Evolutionary conservation across 2,888 invertebrate species (phyloP), one percentile per base, ranked within the genome.

Genomic region (Cataglyphis altisquamis): DNA sequence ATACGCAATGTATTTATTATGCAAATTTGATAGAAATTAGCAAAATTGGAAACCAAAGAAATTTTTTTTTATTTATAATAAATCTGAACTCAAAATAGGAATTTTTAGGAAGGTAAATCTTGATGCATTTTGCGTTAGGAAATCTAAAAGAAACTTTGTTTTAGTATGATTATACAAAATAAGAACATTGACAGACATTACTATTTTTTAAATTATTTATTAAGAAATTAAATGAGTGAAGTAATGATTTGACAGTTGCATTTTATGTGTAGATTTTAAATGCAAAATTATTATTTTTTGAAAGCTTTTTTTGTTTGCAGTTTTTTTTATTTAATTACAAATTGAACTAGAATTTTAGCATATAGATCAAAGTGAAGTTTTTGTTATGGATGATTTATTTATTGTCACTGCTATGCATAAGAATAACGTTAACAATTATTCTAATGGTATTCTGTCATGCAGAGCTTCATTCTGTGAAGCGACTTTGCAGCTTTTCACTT

Each of bases 371-470:
- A 77, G 6, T 29, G 12, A 77, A 77, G 55, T 29, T 70, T 70
- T 70, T 36, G 0, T 25, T 48, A 21, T 1, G 32, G 3, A 67
- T 68, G n/a, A 77, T 70, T 77, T 55, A 77, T 68, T 36, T 75
- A 70, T n/a, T 55, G 25, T 72, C 18, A n/a, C 15, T 4, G 25
- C 18, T 52, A 57, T 5, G 39, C n/a, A n/a, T 45, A 41, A 68
- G 12, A 66, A 29, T 52, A 41, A 70, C 41, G 41, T 78, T 73
- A 72, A 60, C 32, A 73, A 73, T 78, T 78, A 78, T 41, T 10
- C n/a, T 70, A 57, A 32, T 45, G 32, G 41, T 55, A 68, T 18
- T 21, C 57, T 32, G 57, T 8, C 15, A 25, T 57, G 55, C 57
- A 6, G 15, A 41, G 41, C 29, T 52, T 8, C 21, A 25, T 36